phyloP scores from a whole-genome alignment of 2,797 vertebrate genomes.

The Aldrovandia affinis region DNA sequence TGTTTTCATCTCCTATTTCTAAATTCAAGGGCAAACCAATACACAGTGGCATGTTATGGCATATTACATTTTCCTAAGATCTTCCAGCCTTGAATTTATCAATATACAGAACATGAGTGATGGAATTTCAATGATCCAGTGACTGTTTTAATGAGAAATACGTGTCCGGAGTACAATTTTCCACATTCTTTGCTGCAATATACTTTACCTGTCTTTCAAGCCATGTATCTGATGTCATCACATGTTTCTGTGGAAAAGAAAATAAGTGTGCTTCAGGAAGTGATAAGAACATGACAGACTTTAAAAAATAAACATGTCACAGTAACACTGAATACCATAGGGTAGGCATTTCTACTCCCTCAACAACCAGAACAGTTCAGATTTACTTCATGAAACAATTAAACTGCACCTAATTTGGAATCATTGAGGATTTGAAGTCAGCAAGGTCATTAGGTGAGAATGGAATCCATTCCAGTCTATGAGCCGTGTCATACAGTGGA shows the following conservation, averaged over 20 bases:
- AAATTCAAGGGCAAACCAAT: background rate
- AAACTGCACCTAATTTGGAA: background rate
- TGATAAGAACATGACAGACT: background rate
- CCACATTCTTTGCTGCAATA: background rate
- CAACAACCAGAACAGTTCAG: background rate
- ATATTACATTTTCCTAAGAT: background rate
- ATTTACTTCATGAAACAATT: background rate
- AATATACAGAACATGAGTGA: background rate
- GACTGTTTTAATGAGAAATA: background rate
- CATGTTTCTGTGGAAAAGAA: slow-evolving; percentile 63
- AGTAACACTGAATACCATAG: background rate
- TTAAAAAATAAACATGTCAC: background rate
- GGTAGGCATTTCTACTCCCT: too few species aligned
- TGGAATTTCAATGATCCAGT: background rate
- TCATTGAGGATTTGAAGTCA: background rate
- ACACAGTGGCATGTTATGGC: background rate
- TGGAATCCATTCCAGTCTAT: background rate
- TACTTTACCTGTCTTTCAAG: slow-evolving; percentile 65
- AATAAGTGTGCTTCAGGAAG: background rate
- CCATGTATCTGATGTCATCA: slow-evolving; percentile 72
- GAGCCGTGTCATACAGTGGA: background rate
- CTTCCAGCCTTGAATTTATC: background rate
- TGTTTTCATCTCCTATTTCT: background rate
- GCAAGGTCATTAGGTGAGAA: background rate
- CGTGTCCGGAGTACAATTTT: slow-evolving; percentile 24